Evolutionary conservation across 2,888 invertebrate species (phyloP), one percentile per base, ranked within the genome.

Genomic region (Lasiommata megera): DNA sequence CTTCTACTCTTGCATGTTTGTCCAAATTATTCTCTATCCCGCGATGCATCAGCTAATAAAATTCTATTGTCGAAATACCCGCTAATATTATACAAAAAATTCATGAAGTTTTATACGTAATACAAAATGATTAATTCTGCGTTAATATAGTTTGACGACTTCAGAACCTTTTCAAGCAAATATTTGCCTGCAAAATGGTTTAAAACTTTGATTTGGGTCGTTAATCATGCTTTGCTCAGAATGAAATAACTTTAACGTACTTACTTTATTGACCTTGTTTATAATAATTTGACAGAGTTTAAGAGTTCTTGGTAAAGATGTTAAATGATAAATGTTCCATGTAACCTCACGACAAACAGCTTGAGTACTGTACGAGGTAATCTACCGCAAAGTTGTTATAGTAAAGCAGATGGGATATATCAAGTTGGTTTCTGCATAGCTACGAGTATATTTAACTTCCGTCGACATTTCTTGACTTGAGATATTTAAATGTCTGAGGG

Each of bases 381-480:
- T 37, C 1, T 9, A 34, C 34, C 34, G 6, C 17, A 41, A 38
- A 41, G 17, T 41, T 18, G 18, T 41, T 18, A 11, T 17, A 41
- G 40, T 17, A n/a, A n/a, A n/a, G n/a, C n/a, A n/a, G n/a, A 40
- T 5, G 23, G n/a, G n/a, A 43, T 28, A 43, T 16, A 31, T 46
- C 16, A 14, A 16, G 5, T 44, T 29, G 1, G 8, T 31, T 40
- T 52, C 41, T 41, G 41, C 40, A 31, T 18, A 12, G 31, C 40
- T n/a, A n/a, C n/a, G n/a, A n/a, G n/a, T 52, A 16, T 52, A 52
- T 52, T 51, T 52, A 52, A 41, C 29, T 41, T 31, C 17, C 29
- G 31, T n/a, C 18, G 52, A 31, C 52, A 12, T 52, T 52, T 52
- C 29, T 31, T 12, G 31, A 17, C 40, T 40, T 29, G 37, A 50